Conservation (phyloP, 2,113 vertebrate genomes). For the Eulemur macaco region DNA sequence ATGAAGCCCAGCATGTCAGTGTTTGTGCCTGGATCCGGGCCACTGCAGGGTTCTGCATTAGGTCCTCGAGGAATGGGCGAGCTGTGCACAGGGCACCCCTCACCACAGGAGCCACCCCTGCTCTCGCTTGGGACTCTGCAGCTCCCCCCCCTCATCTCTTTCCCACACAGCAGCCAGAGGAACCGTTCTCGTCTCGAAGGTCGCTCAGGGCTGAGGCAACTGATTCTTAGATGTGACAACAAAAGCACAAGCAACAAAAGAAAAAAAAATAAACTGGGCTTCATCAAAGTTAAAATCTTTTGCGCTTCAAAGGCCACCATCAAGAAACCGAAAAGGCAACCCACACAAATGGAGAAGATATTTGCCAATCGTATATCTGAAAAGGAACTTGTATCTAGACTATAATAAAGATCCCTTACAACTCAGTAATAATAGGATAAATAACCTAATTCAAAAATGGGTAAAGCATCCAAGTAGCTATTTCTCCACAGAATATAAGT, state of each 20-base stretch:
- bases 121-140: background rate
- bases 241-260: background rate
- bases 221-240: background rate
- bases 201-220: background rate
- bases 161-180: background rate
- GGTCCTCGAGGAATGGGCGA: background rate
- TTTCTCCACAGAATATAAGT: background rate
- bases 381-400: background rate
- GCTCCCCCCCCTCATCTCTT: background rate
- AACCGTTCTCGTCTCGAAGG: background rate
- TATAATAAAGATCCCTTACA: constrained; percentile 18
- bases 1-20: background rate
- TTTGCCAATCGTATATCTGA: constrained; percentile 6
- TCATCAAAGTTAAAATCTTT: background rate
- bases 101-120: background rate
- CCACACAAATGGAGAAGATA: constrained; percentile 21
- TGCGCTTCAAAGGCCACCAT: background rate
- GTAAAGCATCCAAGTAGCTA: constrained; percentile 1
- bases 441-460: background rate
- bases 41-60: background rate
- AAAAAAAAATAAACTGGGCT: background rate
- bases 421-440: constrained; percentile 29
- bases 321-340: background rate
- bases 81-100: background rate
- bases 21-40: background rate